A percentile compares a stretch with the other conserved stretches of the same genome.
Evolutionary conservation across 2,797 vertebrate genomes (phyloP).

Genomic region (Muscicapa comitata): DNA sequence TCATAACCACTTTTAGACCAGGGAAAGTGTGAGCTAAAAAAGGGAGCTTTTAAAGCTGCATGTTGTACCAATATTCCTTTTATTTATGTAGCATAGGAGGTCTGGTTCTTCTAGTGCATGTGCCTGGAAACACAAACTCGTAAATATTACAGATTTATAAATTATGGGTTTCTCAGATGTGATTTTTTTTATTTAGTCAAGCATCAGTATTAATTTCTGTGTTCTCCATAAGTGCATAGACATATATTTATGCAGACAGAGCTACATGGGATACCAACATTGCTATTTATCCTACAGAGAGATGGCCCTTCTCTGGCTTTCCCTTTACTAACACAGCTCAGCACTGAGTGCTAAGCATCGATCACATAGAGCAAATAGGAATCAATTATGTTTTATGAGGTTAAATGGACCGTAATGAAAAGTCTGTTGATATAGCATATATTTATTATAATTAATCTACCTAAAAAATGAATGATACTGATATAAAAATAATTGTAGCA

Average conservation of each 20-base stretch:
- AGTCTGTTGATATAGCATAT: conserved; percentile 70
- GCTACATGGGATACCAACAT: neutral
- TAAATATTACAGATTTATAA: neutral
- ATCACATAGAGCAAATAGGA: conserved; percentile 69
- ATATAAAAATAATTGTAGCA: conserved; percentile 60
- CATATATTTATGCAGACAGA: conserved; percentile 7
- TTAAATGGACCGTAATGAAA: conserved; percentile 70
- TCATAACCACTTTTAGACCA: neutral
- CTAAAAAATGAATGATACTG: conserved; percentile 71
- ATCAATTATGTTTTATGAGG: conserved; percentile 73
- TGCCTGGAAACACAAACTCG: neutral
- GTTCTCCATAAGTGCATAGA: neutral
- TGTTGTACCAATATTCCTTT: neutral
- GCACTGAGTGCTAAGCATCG: conserved; percentile 51
- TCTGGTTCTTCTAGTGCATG: neutral
- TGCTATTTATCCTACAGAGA: conserved; percentile 9
- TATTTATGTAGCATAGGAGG: neutral
- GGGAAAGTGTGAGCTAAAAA: neutral
- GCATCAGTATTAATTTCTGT: neutral
- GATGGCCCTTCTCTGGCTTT: neutral
- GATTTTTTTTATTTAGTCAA: conserved; percentile 24
- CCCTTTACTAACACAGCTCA: conserved; percentile 9
- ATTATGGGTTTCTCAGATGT: neutral
- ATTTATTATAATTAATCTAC: conserved; percentile 71
- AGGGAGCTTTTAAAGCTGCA: neutral